A percentile compares a stretch with the other conserved stretches of the same genome.
phyloP scores from a whole-genome alignment of 2,113 vertebrate species.

The Ochotona curzoniae region DNA sequence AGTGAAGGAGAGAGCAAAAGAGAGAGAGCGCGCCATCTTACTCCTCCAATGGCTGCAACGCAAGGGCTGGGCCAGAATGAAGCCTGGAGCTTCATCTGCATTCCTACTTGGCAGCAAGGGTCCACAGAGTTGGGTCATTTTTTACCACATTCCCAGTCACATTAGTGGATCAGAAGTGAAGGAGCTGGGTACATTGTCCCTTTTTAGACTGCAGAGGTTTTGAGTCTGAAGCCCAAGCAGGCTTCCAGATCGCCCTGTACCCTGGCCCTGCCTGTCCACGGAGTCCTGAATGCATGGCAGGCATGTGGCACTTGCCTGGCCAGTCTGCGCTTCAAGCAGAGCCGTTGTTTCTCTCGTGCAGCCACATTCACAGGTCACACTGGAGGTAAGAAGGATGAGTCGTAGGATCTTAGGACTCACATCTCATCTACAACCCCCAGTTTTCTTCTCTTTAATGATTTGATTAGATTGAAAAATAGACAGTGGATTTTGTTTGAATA shows the following conservation, averaged over 20 bases:
- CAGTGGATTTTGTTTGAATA: background rate
- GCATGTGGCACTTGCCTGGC: background rate
- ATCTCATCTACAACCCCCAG: background rate
- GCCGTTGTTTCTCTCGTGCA: background rate
- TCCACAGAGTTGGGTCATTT: no score
- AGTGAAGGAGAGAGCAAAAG: no score
- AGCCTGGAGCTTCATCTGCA: no score
- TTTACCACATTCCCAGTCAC: no score
- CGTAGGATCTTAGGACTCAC: background rate
- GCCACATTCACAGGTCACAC: background rate
- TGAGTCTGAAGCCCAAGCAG: background rate
- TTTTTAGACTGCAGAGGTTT: background rate
- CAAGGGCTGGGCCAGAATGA: no score
- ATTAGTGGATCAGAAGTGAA: no score
- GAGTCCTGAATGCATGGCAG: background rate
- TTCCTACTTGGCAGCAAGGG: no score
- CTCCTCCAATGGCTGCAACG: no score
- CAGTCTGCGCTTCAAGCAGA: background rate
- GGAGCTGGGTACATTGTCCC: no score
- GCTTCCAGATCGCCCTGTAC: background rate
- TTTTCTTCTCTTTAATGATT: background rate
- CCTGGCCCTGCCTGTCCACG: background rate
- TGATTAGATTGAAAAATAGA: slow-evolving; percentile 4
- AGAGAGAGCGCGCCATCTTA: no score
- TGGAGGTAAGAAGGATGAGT: background rate